Evolutionary conservation across 1,140 invertebrate genomes (phyloP).

Genomic region (Aphidius gifuensis): DNA sequence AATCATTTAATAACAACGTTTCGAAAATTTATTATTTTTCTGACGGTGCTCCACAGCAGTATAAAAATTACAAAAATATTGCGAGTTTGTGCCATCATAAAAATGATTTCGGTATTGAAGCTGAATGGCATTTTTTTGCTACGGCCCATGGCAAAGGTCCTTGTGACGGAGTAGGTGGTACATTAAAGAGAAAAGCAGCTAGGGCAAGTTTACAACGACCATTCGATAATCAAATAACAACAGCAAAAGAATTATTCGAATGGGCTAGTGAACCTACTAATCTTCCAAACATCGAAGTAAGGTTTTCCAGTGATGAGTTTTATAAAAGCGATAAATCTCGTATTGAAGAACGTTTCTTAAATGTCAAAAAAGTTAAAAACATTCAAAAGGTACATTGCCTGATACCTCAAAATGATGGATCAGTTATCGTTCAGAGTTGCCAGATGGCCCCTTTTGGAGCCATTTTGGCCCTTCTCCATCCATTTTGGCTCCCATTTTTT

Average conservation of each 20-base stretch:
- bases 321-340: too few relatives aligned
- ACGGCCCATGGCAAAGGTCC: constrained; percentile 36
- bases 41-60: constrained; percentile 12
- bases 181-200: constrained; percentile 23
- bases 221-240: background rate
- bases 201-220: constrained; percentile 22
- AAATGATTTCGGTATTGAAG: constrained; percentile 26
- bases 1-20: constrained; percentile 10
- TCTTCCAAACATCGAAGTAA: too few relatives aligned
- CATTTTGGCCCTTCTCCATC: too few relatives aligned
- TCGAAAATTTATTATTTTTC: constrained; percentile 6
- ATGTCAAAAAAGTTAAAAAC: too few relatives aligned
- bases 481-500: too few relatives aligned
- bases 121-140: constrained; percentile 37
- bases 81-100: constrained; percentile 9
- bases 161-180: constrained; percentile 28
- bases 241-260: background rate
- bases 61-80: constrained; percentile 21
- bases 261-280: background rate
- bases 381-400: too few relatives aligned
- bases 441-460: too few relatives aligned
- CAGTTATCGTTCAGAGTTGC: too few relatives aligned
- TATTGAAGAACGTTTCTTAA: too few relatives aligned
- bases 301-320: too few relatives aligned
- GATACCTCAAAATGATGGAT: too few relatives aligned